These are phyloP conservation scores for Crax fasciolata DNA, from an alignment of 2,797 vertebrate species.

Conservation along the genomic window DNA sequence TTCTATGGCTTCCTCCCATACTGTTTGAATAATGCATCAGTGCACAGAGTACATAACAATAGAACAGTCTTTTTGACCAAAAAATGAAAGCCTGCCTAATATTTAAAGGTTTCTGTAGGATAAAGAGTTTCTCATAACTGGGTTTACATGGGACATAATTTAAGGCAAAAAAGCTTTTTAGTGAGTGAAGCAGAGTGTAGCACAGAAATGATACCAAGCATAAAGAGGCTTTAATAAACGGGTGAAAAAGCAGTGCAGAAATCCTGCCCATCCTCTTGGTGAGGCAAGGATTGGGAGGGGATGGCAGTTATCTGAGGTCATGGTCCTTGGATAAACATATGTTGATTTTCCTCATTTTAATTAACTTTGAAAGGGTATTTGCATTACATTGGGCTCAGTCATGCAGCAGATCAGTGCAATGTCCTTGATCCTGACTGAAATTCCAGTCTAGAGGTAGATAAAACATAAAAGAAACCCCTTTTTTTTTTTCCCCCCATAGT, in stretches of 20 bases:
- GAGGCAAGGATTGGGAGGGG: neutral
- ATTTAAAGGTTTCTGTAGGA: neutral
- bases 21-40: neutral
- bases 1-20: neutral
- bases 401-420: neutral
- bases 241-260: neutral
- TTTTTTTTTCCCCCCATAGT: rapidly evolving
- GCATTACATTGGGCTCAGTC: neutral
- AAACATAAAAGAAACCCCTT: neutral
- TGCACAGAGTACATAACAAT: neutral
- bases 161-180: neutral
- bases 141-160: neutral
- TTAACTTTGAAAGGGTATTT: conserved; percentile 20
- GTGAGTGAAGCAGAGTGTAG: neutral
- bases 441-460: neutral
- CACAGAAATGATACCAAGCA: neutral
- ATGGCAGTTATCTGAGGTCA: neutral
- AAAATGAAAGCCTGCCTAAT: neutral
- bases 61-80: neutral
- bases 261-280: neutral
- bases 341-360: conserved; percentile 20
- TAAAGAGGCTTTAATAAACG: neutral
- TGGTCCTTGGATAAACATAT: neutral
- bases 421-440: neutral
- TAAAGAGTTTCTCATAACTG: neutral